These are phyloP conservation scores for Muricea muricata DNA, from an alignment of 92 coral and sea anemone genomes.

Conservation along the genomic window DNA sequence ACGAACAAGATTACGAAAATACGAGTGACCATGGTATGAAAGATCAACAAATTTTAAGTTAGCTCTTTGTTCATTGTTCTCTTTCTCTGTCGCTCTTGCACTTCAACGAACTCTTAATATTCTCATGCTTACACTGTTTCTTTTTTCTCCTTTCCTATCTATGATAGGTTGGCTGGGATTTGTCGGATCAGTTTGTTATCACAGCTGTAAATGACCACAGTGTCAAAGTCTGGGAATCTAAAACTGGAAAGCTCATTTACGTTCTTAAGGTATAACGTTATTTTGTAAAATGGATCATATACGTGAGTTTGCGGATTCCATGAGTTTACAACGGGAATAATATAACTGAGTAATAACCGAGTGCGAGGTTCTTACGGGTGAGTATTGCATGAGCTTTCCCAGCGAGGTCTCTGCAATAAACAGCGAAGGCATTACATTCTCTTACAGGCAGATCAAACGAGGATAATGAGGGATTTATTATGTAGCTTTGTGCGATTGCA, in stretches of 20 bases:
- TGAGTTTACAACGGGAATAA: too few species aligned
- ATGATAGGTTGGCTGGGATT: constrained; percentile 95
- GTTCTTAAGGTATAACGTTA: constrained; percentile 73
- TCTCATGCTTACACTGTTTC: too few species aligned
- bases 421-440: too few species aligned
- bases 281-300: not conserved
- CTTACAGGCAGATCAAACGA: too few species aligned
- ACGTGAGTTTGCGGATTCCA: not conserved
- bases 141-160: not conserved
- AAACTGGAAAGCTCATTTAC: constrained; percentile 79
- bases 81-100: too few species aligned
- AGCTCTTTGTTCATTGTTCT: not conserved
- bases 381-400: too few species aligned
- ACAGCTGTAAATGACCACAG: constrained; percentile 97
- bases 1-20: constrained; percentile 76
- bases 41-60: not conserved
- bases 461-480: too few species aligned
- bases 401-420: too few species aligned
- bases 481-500: too few species aligned
- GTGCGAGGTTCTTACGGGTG: too few species aligned
- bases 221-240: constrained; percentile 94
- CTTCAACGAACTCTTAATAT: too few species aligned
- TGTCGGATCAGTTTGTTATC: constrained; percentile 94
- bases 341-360: too few species aligned
- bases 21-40: constrained; percentile 92